A percentile compares a stretch with the other conserved stretches of the same genome.
Evolutionary conservation across 2,797 vertebrate genomes (phyloP).

Genomic region (Pachyuromys duprasi): DNA sequence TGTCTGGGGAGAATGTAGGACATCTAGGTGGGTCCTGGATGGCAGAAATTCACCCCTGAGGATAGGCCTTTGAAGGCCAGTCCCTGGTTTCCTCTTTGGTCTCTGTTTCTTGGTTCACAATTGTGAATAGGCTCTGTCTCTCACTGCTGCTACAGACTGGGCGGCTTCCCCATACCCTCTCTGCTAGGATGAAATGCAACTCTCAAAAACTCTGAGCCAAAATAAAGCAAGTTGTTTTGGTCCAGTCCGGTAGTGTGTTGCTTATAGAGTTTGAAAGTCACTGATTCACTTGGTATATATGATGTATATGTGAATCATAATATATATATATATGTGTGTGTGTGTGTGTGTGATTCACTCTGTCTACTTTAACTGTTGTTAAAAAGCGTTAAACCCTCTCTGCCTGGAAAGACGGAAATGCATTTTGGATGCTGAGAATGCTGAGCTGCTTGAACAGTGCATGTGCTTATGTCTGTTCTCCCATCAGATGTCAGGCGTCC

Average conservation of each 20-base stretch:
- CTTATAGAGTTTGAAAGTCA: neutral
- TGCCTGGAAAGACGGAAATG: conserved; percentile 1
- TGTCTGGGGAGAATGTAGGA: neutral
- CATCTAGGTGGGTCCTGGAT: neutral
- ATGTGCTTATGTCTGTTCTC: neutral
- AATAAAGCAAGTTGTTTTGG: neutral
- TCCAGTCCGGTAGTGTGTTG: neutral
- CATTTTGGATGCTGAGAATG: conserved; percentile 34
- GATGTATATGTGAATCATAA: no score
- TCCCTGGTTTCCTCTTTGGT: neutral
- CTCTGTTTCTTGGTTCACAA: neutral
- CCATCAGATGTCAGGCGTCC: neutral
- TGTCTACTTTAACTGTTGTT: conserved; percentile 13
- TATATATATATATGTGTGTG: no score
- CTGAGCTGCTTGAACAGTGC: neutral
- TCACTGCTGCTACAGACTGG: neutral
- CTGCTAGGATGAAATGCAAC: neutral
- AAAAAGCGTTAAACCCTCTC: neutral
- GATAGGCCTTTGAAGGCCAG: neutral
- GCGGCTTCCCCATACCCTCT: neutral
- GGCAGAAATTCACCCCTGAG: neutral
- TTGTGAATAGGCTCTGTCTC: neutral
- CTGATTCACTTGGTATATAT: neutral
- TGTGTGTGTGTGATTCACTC: neutral
- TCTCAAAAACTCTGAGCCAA: neutral